A percentile compares a stretch with the other conserved stretches of the same genome.
Evolutionary conservation across 2,888 invertebrate genomes (phyloP).

Genomic region (Ormyrus nitidulus): DNA sequence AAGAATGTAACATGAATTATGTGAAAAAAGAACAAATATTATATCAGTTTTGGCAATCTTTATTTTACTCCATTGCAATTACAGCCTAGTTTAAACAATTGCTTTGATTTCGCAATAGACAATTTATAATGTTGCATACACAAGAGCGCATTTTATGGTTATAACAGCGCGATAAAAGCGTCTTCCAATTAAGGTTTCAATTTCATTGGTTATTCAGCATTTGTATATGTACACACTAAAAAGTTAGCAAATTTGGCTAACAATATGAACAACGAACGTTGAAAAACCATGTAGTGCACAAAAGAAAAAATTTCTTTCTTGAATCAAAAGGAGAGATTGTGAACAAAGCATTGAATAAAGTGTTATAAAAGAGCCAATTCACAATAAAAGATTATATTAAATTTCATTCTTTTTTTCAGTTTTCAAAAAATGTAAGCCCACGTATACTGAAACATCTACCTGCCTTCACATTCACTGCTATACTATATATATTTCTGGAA

Average conservation of each 20-base stretch:
- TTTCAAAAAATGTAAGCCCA: neutral
- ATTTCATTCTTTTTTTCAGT: neutral
- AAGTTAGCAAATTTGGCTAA: slow-evolving; percentile 15
- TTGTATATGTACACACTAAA: slow-evolving; percentile 10
- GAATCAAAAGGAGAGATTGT: neutral
- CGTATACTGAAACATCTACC: slow-evolving; percentile 13
- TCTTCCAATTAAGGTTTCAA: slow-evolving; percentile 31
- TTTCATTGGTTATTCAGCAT: slow-evolving; percentile 27
- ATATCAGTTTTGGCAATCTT: slow-evolving; percentile 55
- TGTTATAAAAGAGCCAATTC: neutral
- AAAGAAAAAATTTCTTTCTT: neutral
- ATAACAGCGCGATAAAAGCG: slow-evolving; percentile 42
- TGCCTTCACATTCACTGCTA: slow-evolving; percentile 6
- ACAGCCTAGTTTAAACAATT: slow-evolving; percentile 52
- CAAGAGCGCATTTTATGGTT: slow-evolving; percentile 31
- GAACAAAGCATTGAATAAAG: neutral
- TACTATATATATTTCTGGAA: slow-evolving; percentile 33
- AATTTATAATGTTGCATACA: slow-evolving; percentile 49
- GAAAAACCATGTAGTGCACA: neutral
- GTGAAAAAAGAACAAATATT: slow-evolving; percentile 3
- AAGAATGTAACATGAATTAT: neutral
- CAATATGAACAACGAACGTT: neutral
- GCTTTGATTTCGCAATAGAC: slow-evolving; percentile 47
- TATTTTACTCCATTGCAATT: slow-evolving; percentile 56
- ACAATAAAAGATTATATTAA: neutral